Conservation (phyloP, 2,797 vertebrate genomes). For the Steatocranus sp. region DNA sequence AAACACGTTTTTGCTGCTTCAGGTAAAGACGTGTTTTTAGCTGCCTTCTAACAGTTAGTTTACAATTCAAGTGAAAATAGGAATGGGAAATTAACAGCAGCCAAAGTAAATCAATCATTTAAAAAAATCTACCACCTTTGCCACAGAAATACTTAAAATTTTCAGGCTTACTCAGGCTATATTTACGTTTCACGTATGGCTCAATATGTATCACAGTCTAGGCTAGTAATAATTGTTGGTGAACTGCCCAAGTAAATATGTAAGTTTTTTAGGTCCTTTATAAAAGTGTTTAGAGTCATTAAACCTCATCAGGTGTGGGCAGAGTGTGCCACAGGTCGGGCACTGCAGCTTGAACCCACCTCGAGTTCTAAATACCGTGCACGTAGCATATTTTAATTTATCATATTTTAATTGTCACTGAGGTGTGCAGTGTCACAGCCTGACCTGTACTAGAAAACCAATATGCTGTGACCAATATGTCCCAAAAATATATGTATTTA, state of each 20-base stretch:
- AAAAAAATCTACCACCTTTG: not conserved
- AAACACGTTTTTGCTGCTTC: not conserved
- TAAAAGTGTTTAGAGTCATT: not conserved
- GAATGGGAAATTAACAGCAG: not conserved
- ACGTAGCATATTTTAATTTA: not conserved
- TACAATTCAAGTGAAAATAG: not conserved
- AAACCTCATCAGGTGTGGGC: not conserved
- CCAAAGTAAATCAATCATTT: not conserved
- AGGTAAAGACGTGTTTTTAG: not conserved
- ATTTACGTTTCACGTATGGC: not conserved
- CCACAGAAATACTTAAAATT: not conserved
- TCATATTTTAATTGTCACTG: not conserved
- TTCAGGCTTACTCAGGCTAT: not conserved
- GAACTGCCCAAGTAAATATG: not conserved
- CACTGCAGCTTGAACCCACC: not conserved
- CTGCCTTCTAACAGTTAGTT: fast-evolving
- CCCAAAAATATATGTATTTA: not conserved
- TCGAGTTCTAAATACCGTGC: not conserved
- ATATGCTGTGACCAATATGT: not conserved
- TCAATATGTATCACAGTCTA: not conserved
- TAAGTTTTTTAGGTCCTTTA: not conserved
- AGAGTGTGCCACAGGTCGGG: not conserved
- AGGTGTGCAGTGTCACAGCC: not conserved
- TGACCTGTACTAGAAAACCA: not conserved
- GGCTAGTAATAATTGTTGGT: not conserved